Conservation (phyloP, 2,888 invertebrate genomes). For the Trachelus troglodyta region DNA sequence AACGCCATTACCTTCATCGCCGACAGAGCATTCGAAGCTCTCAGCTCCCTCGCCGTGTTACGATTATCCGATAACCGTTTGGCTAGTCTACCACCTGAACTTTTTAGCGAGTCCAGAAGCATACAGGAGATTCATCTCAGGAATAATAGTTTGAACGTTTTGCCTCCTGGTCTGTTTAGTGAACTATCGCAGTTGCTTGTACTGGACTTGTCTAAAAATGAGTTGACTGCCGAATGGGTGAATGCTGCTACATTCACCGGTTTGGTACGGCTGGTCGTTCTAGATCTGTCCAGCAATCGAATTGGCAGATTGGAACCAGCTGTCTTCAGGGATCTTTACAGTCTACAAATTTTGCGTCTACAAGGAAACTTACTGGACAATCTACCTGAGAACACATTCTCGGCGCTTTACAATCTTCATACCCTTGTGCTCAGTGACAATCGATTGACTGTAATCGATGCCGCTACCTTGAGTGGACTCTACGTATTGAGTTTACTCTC, state of each 20-base stretch:
- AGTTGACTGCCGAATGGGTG: conserved; percentile 85
- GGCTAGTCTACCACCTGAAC: conserved; percentile 82
- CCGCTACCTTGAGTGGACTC: conserved; percentile 81
- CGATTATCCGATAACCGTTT: conserved; percentile 85
- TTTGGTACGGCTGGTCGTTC: conserved; percentile 79
- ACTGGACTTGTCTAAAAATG: conserved; percentile 82
- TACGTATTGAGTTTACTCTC: conserved; percentile 81
- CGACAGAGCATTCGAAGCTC: conserved; percentile 82
- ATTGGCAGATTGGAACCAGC: conserved; percentile 81
- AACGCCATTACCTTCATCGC: conserved; percentile 82
- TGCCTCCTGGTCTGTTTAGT: conserved; percentile 83
- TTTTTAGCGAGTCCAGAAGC: conserved; percentile 82
- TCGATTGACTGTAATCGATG: conserved; percentile 79
- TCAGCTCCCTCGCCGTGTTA: conserved; percentile 78
- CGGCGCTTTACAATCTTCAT: conserved; percentile 81
- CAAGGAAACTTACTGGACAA: conserved; percentile 83
- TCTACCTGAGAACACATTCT: conserved; percentile 83
- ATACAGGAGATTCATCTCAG: conserved; percentile 84
- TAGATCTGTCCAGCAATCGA: conserved; percentile 82
- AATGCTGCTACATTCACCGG: conserved; percentile 84
- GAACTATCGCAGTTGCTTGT: conserved; percentile 81
- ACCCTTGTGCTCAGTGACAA: conserved; percentile 86
- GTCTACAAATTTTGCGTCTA: conserved; percentile 82
- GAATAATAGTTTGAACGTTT: conserved; percentile 84
- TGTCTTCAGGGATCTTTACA: conserved; percentile 82